A percentile compares a stretch with the other conserved stretches of the same genome.
Evolutionary conservation across 2,797 vertebrate genomes (phyloP).

Genomic region (Fundulus diaphanus): DNA sequence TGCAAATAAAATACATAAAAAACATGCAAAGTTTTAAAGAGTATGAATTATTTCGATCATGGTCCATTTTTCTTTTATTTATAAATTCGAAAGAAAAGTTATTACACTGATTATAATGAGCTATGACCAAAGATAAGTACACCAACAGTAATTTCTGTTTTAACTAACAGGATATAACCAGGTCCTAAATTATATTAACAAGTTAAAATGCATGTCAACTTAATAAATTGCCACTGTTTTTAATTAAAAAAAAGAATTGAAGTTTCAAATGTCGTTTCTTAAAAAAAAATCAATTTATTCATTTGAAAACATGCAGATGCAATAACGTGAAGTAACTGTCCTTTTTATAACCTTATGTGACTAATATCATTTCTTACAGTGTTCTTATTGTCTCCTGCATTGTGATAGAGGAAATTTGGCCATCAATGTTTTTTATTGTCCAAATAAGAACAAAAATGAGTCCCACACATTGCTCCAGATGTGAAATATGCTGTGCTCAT

Average conservation of each 20-base stretch:
- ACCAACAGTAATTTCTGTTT: not conserved
- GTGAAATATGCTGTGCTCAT: not conserved
- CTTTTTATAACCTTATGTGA: not conserved
- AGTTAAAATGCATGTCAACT: not conserved
- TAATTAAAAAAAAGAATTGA: not conserved
- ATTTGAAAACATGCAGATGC: too few species aligned
- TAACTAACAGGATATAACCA: not conserved
- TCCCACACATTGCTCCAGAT: not conserved
- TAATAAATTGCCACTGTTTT: not conserved
- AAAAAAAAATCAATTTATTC: not conserved
- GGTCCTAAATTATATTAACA: not conserved
- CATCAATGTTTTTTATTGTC: not conserved
- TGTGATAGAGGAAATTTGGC: not conserved
- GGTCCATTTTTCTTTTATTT: not conserved
- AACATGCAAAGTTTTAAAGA: not conserved
- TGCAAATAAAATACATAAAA: not conserved
- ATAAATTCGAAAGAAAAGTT: not conserved
- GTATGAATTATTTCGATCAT: not conserved
- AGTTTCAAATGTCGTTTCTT: not conserved
- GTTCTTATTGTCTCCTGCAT: not conserved
- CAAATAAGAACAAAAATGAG: not conserved
- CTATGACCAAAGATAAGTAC: too few species aligned
- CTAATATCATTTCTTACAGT: not conserved
- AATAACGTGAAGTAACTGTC: not conserved
- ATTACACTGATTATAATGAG: not conserved